Evolutionary conservation across 2,797 vertebrate genomes (phyloP).

Genomic region (Oreonectes daqikongensis): DNA sequence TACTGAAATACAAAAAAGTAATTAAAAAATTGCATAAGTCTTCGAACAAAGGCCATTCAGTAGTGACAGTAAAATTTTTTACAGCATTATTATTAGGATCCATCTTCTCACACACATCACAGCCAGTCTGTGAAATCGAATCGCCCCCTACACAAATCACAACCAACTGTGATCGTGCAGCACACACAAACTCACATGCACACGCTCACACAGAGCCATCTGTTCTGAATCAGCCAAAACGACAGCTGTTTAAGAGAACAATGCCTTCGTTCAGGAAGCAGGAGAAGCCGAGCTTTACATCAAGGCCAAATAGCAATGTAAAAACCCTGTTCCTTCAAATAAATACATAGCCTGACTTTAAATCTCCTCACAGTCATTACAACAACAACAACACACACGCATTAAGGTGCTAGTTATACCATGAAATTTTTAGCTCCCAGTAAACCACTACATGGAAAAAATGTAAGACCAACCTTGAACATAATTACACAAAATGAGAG

Average conservation of each 20-base stretch:
- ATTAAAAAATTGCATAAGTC: conserved; percentile 15
- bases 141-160: conserved; percentile 55
- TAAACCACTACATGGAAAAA: conserved; percentile 39
- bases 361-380: conserved; percentile 44
- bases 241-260: conserved; percentile 84
- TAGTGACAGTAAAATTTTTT: conserved; percentile 25
- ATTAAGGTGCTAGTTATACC: conserved; percentile 25
- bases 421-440: conserved; percentile 24
- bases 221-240: conserved; percentile 82
- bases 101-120: conserved; percentile 48
- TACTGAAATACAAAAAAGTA: conserved; percentile 2
- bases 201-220: conserved; percentile 73
- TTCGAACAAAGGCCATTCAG: conserved; percentile 27
- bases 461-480: conserved; percentile 47
- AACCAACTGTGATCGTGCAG: conserved; percentile 57
- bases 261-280: conserved; percentile 73
- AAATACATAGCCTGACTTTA: conserved; percentile 51
- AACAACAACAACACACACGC: conserved; percentile 56
- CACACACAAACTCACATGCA: conserved; percentile 58
- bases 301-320: conserved; percentile 71
- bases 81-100: conserved; percentile 45
- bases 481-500: conserved; percentile 53
- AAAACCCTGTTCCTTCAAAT: conserved; percentile 64
- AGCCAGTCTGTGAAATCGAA: conserved; percentile 51
- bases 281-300: conserved; percentile 57